phyloP scores from a whole-genome alignment of 2,888 invertebrate genomes.

The Tetheella fluctuosa region DNA sequence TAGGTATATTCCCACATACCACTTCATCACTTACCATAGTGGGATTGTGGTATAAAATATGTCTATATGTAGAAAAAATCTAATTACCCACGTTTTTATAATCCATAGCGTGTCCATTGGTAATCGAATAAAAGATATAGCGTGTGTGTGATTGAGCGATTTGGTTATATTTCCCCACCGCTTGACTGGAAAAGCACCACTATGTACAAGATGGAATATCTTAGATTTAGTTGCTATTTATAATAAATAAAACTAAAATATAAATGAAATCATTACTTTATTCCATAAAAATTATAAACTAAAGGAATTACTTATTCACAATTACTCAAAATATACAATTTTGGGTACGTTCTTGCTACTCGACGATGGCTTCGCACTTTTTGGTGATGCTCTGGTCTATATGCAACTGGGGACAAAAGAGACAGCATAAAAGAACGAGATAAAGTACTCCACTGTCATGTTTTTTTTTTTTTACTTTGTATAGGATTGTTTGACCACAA shows the following conservation, averaged over 20 bases:
- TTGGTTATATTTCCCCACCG: too few species aligned
- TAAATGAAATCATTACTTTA: conserved; percentile 38
- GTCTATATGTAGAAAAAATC: too few species aligned
- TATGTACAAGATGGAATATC: not conserved
- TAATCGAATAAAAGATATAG: too few species aligned
- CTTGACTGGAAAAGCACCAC: not conserved
- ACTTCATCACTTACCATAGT: too few species aligned
- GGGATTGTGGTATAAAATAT: too few species aligned
- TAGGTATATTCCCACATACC: too few species aligned
- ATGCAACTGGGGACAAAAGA: not conserved
- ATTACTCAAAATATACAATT: conserved; percentile 42
- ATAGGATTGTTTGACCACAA: too few species aligned
- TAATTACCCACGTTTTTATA: too few species aligned
- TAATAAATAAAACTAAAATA: conserved; percentile 17
- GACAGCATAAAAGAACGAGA: not conserved
- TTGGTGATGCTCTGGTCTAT: not conserved
- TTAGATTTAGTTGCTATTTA: not conserved
- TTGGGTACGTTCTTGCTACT: conserved; percentile 13
- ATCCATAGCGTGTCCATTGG: too few species aligned
- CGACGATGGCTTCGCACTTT: not conserved
- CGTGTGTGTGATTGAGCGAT: too few species aligned
- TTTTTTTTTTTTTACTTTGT: too few species aligned
- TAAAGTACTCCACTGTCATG: too few species aligned
- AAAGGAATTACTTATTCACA: conserved; percentile 35
- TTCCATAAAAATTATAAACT: conserved; percentile 51